Evolutionary conservation across 2,888 invertebrate species (phyloP), one percentile per base, ranked within the genome.

Genomic region (Drosophila rellima): DNA sequence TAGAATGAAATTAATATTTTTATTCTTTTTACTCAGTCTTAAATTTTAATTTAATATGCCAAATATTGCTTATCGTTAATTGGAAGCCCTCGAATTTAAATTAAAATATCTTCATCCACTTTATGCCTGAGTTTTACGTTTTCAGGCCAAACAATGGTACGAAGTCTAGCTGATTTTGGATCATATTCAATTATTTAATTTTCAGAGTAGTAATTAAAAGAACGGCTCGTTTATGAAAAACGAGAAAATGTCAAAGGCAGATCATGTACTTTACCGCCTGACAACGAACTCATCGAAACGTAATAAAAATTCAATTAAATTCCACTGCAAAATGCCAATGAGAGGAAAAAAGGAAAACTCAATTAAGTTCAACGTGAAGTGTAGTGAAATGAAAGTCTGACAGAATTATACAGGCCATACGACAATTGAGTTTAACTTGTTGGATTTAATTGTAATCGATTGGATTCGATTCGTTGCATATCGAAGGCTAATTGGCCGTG

Each of bases 401-500:
- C 33, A 44, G 54, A 39, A 60, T 29, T 26, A 5, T 26, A 7
- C 23, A 48, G 15, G 31, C 48, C 29, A 45, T 35, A 48, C 42
- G 50, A 59, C 65, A 66, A 73, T 69, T 51, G 50, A 26, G 35
- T 56, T 33, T n/a, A 59, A 55, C 39, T 45, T 39, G 35, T 51
- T 15, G 55, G 4, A 50, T 40, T 8, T 26, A 8, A 52, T 47
- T 45, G 11, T 11, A 45, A 26, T 17, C 33, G 42, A 20, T 31
- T 54, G 10, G n/a, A 11, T 50, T 51, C 20, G 26, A 67, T 56
- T 33, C 51, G 40, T 42, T 48, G 54, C 56, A 37, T 48, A 68
- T 57, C 31, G 35, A 20, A 39, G 57, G 55, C 77, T 81, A 82
- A 83, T 82, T 86, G 70, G 64, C 57, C 62, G 52, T 71, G 55